phyloP scores from a whole-genome alignment of 2,113 vertebrate species.

The Falcunculus frontatus region DNA sequence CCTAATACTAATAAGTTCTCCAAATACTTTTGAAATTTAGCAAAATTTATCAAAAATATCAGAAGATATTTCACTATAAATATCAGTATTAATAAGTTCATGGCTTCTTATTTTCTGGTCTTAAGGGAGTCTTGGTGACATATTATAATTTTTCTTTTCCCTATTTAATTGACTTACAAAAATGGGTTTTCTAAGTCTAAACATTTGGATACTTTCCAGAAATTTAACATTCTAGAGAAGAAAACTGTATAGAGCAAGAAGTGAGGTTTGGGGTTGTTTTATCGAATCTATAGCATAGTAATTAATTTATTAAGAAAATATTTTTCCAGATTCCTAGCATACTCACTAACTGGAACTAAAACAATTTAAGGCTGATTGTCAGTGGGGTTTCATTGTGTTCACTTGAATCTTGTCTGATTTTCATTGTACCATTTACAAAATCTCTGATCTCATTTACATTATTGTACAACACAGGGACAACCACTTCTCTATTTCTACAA shows the following conservation, averaged over 20 bases:
- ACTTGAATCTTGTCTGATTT: neutral
- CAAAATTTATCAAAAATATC: neutral
- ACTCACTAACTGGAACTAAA: neutral
- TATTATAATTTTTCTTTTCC: neutral
- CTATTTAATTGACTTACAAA: neutral
- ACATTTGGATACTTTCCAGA: neutral
- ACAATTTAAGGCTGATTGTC: neutral
- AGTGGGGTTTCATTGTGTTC: neutral
- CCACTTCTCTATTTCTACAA: neutral
- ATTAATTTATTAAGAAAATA: neutral
- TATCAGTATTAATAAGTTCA: neutral
- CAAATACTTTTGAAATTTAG: neutral
- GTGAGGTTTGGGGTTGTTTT: neutral
- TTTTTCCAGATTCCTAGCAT: neutral
- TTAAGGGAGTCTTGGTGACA: neutral
- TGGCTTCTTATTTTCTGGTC: neutral
- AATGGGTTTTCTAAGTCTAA: neutral
- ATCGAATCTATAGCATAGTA: neutral
- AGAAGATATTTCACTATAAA: neutral
- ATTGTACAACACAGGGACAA: neutral
- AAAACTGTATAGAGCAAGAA: neutral
- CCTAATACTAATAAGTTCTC: neutral
- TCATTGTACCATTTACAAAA: neutral
- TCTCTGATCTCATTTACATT: neutral
- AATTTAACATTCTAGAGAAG: neutral